Percentiles rank a stretch among this genome's conserved stretches.
Evolutionary conservation across 2,888 invertebrate species (phyloP).

Genomic region (Cerastis rubricosa): DNA sequence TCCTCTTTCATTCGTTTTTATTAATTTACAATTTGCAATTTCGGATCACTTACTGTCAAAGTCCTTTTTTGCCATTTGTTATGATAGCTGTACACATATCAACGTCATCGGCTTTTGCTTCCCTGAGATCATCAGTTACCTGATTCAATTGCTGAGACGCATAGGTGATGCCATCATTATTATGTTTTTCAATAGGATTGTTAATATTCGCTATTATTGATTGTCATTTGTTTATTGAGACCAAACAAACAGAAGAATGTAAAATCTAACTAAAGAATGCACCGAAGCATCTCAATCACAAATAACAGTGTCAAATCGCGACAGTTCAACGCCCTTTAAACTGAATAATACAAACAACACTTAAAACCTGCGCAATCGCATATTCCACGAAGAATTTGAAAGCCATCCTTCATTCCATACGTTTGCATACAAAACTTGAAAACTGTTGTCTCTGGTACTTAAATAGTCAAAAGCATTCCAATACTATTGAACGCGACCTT

Average conservation of each 20-base stretch:
- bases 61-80: neutral
- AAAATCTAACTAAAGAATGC: neutral
- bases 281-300: constrained; percentile 6
- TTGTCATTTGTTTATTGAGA: neutral
- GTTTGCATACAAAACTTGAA: constrained; percentile 48
- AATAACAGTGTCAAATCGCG: constrained; percentile 40
- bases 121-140: constrained; percentile 3
- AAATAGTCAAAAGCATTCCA: constrained; percentile 69
- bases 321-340: constrained; percentile 42
- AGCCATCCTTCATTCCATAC: constrained; percentile 54
- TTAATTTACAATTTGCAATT: neutral
- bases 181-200: constrained; percentile 1
- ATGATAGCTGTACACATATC: neutral
- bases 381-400: constrained; percentile 53
- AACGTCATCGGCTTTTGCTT: neutral
- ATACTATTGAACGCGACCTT: constrained; percentile 75
- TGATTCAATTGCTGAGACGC: neutral
- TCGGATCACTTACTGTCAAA: neutral
- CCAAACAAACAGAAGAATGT: neutral
- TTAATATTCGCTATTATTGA: constrained; percentile 2
- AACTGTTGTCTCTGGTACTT: constrained; percentile 56
- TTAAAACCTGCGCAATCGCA: constrained; percentile 44
- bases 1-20: neutral
- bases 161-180: neutral
- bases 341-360: constrained; percentile 17